Percentiles rank a stretch among this genome's conserved stretches.
phyloP scores from a whole-genome alignment of 2,113 vertebrate species.

The Clupea harengus region DNA sequence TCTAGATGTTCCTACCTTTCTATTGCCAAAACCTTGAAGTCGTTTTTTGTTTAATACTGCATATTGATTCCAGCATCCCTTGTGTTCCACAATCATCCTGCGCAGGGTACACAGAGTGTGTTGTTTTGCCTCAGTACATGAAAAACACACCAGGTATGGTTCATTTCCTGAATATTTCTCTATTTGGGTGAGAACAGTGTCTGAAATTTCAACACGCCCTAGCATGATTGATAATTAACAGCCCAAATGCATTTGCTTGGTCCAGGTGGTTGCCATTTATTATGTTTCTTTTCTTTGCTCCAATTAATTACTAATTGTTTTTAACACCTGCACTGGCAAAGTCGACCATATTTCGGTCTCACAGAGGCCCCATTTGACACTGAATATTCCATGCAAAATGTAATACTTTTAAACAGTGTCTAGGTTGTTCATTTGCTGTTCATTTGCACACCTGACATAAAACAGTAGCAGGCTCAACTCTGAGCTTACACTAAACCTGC shows the following conservation, averaged over 20 bases:
- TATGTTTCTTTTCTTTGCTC: constrained; percentile 61
- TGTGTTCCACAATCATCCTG: background rate
- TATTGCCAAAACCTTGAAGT: background rate
- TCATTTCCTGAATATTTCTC: background rate
- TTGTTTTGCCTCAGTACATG: background rate
- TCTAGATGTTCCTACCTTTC: background rate
- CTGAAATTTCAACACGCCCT: constrained; percentile 24
- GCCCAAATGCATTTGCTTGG: constrained; percentile 59
- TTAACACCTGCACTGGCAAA: constrained; percentile 71
- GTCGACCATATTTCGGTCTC: constrained; percentile 30
- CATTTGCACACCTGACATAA: background rate
- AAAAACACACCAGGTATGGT: background rate
- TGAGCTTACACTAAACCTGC: background rate
- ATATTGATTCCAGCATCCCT: background rate
- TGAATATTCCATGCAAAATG: constrained; percentile 5
- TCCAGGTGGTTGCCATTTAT: constrained; percentile 74
- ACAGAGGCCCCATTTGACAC: constrained; percentile 32
- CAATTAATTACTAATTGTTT: constrained; percentile 78
- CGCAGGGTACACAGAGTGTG: background rate
- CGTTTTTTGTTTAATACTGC: background rate
- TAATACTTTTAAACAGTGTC: constrained; percentile 21
- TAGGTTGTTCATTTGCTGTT: background rate
- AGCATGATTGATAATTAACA: constrained; percentile 74
- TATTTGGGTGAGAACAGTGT: background rate
- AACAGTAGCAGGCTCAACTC: background rate